Evolutionary conservation across 2,113 vertebrate genomes (phyloP).

Genomic region (Hippocampus barbouri): DNA sequence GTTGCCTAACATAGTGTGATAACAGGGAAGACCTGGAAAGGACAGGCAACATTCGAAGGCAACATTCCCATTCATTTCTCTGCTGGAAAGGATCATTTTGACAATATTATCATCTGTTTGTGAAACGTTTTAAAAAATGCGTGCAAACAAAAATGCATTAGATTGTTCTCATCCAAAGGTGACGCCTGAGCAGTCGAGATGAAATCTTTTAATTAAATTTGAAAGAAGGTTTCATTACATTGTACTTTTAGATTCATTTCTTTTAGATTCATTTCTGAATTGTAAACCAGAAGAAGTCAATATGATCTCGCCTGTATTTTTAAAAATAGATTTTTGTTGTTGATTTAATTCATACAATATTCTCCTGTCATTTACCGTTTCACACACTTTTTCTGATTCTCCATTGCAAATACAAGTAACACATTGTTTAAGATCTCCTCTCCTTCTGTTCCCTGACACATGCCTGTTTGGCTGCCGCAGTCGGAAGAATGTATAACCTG

Average conservation of each 20-base stretch:
- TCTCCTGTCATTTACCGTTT: constrained; percentile 5
- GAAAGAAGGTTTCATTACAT: not conserved
- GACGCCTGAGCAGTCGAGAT: too few relatives aligned
- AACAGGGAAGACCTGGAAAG: not conserved
- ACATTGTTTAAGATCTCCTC: constrained; percentile 7
- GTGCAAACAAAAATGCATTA: too few relatives aligned
- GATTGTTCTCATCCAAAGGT: too few relatives aligned
- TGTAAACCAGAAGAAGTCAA: not conserved
- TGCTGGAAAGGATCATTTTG: not conserved
- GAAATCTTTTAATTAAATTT: too few relatives aligned
- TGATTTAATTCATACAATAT: not conserved
- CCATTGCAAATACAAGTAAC: not conserved
- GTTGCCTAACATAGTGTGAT: not conserved
- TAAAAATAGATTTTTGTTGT: not conserved
- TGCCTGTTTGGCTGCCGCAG: constrained; percentile 55
- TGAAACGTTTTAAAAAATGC: too few relatives aligned
- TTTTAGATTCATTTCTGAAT: not conserved
- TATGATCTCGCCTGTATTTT: too few relatives aligned
- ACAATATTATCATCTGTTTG: not conserved
- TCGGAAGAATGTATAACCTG: constrained; percentile 59
- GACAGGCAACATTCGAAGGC: not conserved
- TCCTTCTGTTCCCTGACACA: constrained; percentile 49
- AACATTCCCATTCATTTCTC: not conserved
- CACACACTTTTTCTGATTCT: not conserved
- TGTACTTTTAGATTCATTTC: not conserved